A percentile compares a stretch with the other conserved stretches of the same genome.
Evolutionary conservation across 2,113 vertebrate genomes (phyloP).

Genomic region (Microcebus murinus): DNA sequence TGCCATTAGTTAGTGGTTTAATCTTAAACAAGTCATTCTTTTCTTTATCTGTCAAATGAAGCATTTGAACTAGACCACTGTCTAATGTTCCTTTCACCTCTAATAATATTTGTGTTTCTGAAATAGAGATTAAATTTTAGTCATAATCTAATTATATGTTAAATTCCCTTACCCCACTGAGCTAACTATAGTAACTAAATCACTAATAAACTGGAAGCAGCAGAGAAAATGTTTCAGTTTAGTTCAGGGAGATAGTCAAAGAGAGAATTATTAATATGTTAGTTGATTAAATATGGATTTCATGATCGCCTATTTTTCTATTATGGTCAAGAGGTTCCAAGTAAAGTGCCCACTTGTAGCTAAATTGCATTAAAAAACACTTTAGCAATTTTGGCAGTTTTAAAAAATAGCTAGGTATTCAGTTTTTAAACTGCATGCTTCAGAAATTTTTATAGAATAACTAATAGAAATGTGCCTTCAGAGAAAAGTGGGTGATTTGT

Average conservation of each 20-base stretch:
- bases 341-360: neutral
- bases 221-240: conserved; percentile 48
- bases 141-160: conserved; percentile 35
- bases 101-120: conserved; percentile 36
- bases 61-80: neutral
- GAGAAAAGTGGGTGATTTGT: neutral
- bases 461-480: conserved; percentile 46
- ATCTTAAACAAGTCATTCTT: neutral
- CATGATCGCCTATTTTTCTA: neutral
- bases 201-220: neutral
- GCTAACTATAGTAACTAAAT: conserved; percentile 42
- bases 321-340: conserved; percentile 42
- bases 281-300: conserved; percentile 59
- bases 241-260: conserved; percentile 14
- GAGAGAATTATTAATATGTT: neutral
- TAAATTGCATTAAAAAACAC: neutral
- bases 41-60: conserved; percentile 15
- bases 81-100: neutral
- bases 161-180: neutral
- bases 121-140: conserved; percentile 18
- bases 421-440: neutral
- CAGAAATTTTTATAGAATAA: conserved; percentile 1
- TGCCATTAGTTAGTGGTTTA: conserved; percentile 9
- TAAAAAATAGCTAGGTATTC: neutral
- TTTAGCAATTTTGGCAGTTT: conserved; percentile 1